These are phyloP conservation scores for Uropsilus gracilis DNA, from an alignment of 2,113 vertebrate genomes.

Conservation along the genomic window DNA sequence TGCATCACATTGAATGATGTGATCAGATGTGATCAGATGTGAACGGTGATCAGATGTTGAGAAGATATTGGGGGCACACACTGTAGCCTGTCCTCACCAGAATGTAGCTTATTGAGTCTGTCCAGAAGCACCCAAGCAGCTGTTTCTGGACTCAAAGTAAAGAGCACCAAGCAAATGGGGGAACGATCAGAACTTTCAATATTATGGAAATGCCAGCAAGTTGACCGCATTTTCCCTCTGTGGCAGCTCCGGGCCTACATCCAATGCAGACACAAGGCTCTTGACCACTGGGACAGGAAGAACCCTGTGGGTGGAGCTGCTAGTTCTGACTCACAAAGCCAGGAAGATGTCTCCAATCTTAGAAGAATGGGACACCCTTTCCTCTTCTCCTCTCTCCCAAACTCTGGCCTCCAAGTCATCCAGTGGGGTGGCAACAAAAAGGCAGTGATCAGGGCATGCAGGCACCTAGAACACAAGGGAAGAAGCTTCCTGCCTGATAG, in stretches of 20 bases:
- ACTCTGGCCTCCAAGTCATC: not conserved
- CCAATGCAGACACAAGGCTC: not conserved
- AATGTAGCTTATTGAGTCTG: not conserved
- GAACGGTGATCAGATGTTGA: too few species aligned
- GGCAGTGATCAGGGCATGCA: not conserved
- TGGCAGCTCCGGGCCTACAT: not conserved
- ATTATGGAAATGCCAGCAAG: not conserved
- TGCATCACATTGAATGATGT: too few species aligned
- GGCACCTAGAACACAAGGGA: not conserved
- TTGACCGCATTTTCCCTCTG: not conserved
- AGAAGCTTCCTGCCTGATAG: not conserved
- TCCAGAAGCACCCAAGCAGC: not conserved
- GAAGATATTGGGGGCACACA: not conserved
- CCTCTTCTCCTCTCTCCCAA: not conserved
- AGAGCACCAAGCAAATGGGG: not conserved
- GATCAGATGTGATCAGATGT: too few species aligned
- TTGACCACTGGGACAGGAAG: not conserved
- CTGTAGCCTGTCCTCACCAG: accelerated
- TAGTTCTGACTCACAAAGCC: not conserved
- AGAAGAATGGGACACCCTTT: not conserved
- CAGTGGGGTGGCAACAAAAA: not conserved
- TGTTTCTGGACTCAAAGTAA: not conserved
- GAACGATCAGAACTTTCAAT: not conserved
- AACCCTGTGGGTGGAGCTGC: not conserved
- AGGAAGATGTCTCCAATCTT: not conserved